Evolutionary conservation across 1,140 invertebrate species (phyloP), one percentile per base, ranked within the genome.

Genomic region (Bombus superbus): DNA sequence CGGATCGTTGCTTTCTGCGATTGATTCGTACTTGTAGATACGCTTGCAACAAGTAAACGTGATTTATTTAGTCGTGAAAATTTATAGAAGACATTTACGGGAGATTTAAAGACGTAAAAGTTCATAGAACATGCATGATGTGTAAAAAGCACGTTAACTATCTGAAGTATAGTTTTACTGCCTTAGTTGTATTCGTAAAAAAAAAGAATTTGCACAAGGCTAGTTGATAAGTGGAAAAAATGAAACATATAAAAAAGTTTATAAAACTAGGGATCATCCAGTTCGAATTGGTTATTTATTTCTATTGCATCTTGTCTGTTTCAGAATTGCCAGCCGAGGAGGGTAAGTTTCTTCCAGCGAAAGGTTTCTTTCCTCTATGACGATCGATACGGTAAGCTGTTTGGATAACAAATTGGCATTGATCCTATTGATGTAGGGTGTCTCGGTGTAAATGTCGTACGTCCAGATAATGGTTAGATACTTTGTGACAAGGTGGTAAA

Each of bases 271-370:
- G 2, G 1, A 40, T 40, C 25, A 1, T 72, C 1, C 0, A 15
- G 28, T 47, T 44, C 2, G 0, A 74, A 1, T 18, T 25, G 9
- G 13, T 71, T 79, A 57, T 15, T 86, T 74, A 57, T 68, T 11
- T n/a, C 53, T 75, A 18, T 84, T 68, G 87, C 66, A 77, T 77
- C 94, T 83, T 94, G 42, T 95, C 85, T 95, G 94, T 97, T 96
- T 86, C 96, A 97, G 97, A 97, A 96, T 95, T 97, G 93, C 97
- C 97, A 90, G 96, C 97, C 90, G 97, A 97, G 95, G 97, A 97
- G 96, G 97, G 97, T 96, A 95, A 97, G 96, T 88, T 32, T 11
- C 40, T 57, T 15, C 9, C 13, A 9, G 25, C 40, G 40, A 28
- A 57, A 13, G 32, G 15, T 38, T 81, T 74, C 53, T 11, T 42